These are phyloP conservation scores for Ageneiosus marmoratus DNA, from an alignment of 2,113 vertebrate genomes.

Conservation along the genomic window DNA sequence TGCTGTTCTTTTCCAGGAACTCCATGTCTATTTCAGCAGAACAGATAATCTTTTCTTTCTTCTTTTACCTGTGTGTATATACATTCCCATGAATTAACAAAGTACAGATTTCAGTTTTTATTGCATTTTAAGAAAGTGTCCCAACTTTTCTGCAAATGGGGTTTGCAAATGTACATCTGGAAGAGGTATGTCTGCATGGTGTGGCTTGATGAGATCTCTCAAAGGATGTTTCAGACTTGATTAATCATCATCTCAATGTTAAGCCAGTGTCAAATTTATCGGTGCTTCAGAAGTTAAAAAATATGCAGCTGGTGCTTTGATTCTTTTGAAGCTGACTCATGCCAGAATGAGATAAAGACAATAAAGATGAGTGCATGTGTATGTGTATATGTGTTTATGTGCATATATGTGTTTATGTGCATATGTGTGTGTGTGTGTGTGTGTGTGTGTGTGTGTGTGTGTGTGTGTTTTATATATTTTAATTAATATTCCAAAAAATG, in stretches of 20 bases:
- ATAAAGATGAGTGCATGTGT: not conserved
- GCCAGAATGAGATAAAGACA: constrained; percentile 17
- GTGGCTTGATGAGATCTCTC: not conserved
- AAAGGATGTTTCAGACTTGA: not conserved
- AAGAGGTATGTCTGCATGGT: not conserved
- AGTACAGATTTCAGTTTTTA: no score
- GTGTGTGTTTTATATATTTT: no score
- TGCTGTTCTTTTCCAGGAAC: no score
- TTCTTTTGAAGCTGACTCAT: not conserved
- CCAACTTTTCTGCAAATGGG: no score
- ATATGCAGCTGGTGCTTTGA: constrained; percentile 1
- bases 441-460: no score
- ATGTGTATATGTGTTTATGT: not conserved
- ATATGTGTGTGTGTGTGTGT: no score
- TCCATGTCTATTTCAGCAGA: no score
- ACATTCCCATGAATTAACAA: no score
- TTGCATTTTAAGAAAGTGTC: no score
- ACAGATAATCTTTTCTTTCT: no score
- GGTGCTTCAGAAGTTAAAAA: constrained; percentile 1
- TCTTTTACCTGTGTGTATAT: no score
- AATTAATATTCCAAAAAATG: no score
- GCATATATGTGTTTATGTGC: not conserved
- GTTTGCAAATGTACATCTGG: not conserved
- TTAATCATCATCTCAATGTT: not conserved
- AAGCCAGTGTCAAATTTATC: constrained; percentile 14